Conservation (phyloP, 2,797 vertebrate genomes). For the Distichodus sexfasciatus region DNA sequence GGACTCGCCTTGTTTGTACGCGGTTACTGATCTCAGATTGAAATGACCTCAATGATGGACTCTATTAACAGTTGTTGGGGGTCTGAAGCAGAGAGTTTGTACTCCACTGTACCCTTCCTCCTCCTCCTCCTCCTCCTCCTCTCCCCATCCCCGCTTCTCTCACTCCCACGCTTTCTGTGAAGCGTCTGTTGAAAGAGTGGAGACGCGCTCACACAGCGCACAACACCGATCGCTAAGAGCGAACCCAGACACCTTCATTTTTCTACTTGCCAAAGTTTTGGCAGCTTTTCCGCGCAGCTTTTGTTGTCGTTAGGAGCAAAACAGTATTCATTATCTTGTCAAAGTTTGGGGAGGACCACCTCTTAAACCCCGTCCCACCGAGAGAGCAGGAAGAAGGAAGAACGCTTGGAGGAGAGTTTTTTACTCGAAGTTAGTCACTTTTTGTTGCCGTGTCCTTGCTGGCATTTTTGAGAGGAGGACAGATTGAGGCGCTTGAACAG, state of each 20-base stretch:
- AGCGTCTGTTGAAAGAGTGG: slow-evolving; percentile 54
- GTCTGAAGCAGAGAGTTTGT: slow-evolving; percentile 1
- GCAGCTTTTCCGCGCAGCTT: neutral
- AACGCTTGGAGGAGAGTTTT: slow-evolving; percentile 1
- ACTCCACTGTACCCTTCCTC: slow-evolving; percentile 38
- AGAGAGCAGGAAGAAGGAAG: neutral
- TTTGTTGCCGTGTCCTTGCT: slow-evolving; percentile 1
- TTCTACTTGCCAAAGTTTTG: slow-evolving; percentile 57
- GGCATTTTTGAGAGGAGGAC: slow-evolving; percentile 32
- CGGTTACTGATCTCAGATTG: slow-evolving; percentile 6
- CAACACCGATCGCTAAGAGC: slow-evolving; percentile 47
- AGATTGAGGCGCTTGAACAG: neutral
- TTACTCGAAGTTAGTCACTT: slow-evolving; percentile 3
- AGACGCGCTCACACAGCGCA: slow-evolving; percentile 42
- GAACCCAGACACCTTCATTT: slow-evolving; percentile 52
- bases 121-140: slow-evolving; percentile 24
- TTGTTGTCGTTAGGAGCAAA: neutral
- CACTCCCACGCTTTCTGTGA: slow-evolving; percentile 41
- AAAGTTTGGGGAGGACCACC: slow-evolving; percentile 26
- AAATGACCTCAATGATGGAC: neutral
- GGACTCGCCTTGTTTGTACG: neutral
- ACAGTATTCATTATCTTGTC: slow-evolving; percentile 2
- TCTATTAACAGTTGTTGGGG: neutral
- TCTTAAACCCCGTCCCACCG: neutral
- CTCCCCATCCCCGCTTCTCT: too few relatives aligned